Evolutionary conservation across 2,113 vertebrate species (phyloP).

Genomic region (Fregata magnificens): DNA sequence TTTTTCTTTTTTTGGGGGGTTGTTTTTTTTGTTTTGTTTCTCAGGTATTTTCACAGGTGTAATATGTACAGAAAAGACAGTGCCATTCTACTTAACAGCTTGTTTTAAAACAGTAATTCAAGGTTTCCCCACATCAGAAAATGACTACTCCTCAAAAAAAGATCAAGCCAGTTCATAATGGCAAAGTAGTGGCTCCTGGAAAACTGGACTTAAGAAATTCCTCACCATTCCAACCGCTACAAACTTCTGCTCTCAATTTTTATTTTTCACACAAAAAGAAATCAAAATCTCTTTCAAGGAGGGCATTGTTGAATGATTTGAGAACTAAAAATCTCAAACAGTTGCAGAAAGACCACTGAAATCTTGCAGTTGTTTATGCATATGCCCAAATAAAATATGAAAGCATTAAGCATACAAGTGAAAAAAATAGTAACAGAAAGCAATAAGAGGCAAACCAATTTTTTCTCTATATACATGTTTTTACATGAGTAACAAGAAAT

Average conservation of each 20-base stretch:
- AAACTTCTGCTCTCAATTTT: slow-evolving; percentile 61
- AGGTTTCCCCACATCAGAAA: not conserved
- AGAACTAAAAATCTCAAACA: not conserved
- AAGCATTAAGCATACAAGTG: slow-evolving; percentile 9
- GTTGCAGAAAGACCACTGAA: slow-evolving; percentile 25
- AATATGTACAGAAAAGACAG: slow-evolving; percentile 61
- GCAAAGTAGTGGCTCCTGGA: slow-evolving; percentile 41
- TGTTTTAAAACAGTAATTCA: slow-evolving; percentile 55
- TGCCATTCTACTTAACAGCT: not conserved
- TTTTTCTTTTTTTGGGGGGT: not conserved
- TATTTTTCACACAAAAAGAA: slow-evolving; percentile 60
- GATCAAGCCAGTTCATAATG: not conserved
- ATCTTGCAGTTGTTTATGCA: slow-evolving; percentile 12
- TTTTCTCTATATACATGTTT: slow-evolving; percentile 64
- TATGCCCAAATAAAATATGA: slow-evolving; percentile 15
- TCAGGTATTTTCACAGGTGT: slow-evolving; percentile 18
- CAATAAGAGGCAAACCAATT: not conserved
- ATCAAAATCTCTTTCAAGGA: slow-evolving; percentile 43
- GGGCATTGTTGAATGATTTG: not conserved
- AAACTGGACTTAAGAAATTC: slow-evolving; percentile 6
- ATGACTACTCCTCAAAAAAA: not conserved
- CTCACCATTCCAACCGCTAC: slow-evolving; percentile 16
- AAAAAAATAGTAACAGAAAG: not conserved
- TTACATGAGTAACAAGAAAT: slow-evolving; percentile 57
- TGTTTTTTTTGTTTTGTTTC: not conserved